Evolutionary conservation across 2,888 invertebrate genomes (phyloP).

Genomic region (Xanthia togata): DNA sequence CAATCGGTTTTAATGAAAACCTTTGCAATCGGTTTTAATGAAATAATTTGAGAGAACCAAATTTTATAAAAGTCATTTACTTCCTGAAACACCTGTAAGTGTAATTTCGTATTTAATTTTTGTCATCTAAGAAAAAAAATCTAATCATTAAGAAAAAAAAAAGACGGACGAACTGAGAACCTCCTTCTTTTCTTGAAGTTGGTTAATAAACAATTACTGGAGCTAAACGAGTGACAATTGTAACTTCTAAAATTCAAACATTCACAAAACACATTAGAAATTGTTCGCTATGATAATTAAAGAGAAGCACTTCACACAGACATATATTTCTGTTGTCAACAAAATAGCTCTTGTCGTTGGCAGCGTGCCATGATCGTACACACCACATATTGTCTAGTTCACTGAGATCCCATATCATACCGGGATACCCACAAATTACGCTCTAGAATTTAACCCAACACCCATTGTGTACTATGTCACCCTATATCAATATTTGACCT

Average conservation of each 20-base stretch:
- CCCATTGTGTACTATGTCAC: slow-evolving; percentile 38
- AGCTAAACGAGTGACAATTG: not conserved
- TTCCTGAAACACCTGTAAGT: slow-evolving; percentile 7
- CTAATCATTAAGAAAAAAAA: too few relatives aligned
- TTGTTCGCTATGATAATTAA: slow-evolving; percentile 31
- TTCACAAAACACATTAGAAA: slow-evolving; percentile 33
- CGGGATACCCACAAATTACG: slow-evolving; percentile 32
- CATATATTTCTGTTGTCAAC: slow-evolving; percentile 68
- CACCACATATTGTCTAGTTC: slow-evolving; percentile 60
- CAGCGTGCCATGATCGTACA: slow-evolving; percentile 71
- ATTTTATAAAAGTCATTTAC: slow-evolving; percentile 1
- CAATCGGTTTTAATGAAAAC: slow-evolving; percentile 43
- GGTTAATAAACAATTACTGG: not conserved
- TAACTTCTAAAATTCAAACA: slow-evolving; percentile 12
- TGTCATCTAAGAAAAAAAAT: too few relatives aligned
- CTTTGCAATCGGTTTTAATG: slow-evolving; percentile 47
- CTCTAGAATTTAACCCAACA: slow-evolving; percentile 23
- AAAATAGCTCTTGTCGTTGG: slow-evolving; percentile 68
- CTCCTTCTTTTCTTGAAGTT: too few relatives aligned
- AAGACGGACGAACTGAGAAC: too few relatives aligned
- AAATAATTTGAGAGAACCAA: slow-evolving; percentile 19
- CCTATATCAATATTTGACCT: slow-evolving; percentile 74
- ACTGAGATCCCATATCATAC: slow-evolving; percentile 60
- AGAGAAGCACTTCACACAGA: slow-evolving; percentile 37
- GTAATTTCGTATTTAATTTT: slow-evolving; percentile 18